phyloP scores from a whole-genome alignment of 2,888 invertebrate genomes.

The Ganaspis brasiliensis region DNA sequence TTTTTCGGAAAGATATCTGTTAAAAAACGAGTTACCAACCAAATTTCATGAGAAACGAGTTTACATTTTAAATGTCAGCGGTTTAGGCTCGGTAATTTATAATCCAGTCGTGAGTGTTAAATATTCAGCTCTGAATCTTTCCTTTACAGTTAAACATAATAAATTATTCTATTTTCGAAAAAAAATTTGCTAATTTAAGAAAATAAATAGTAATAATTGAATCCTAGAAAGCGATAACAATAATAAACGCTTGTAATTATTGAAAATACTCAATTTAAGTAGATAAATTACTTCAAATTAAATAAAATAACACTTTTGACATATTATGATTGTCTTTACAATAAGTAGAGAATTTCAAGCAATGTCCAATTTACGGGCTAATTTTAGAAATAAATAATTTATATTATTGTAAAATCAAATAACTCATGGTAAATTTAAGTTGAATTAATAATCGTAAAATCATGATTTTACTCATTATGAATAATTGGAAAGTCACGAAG shows the following conservation, averaged over 20 bases:
- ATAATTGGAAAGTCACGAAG: conserved; percentile 21
- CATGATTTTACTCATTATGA: too few relatives aligned
- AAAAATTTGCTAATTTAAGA: neutral
- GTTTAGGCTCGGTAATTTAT: neutral
- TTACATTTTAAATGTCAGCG: conserved; percentile 2
- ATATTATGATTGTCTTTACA: conserved; percentile 36
- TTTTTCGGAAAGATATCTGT: neutral
- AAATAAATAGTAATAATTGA: neutral
- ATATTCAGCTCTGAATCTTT: conserved; percentile 22
- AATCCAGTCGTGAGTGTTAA: conserved; percentile 34
- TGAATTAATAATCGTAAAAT: too few relatives aligned
- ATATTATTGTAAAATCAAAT: too few relatives aligned
- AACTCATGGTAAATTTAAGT: too few relatives aligned
- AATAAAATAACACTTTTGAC: neutral
- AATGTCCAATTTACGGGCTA: neutral
- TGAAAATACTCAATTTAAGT: neutral
- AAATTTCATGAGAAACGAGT: conserved; percentile 3
- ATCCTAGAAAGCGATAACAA: conserved; percentile 1
- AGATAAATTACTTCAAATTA: too few relatives aligned
- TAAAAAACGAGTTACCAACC: neutral
- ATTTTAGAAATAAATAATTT: too few relatives aligned
- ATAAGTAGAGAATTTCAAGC: neutral
- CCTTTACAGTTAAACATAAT: neutral
- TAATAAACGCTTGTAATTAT: neutral
- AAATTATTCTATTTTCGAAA: conserved; percentile 16